phyloP scores from a whole-genome alignment of 2,888 invertebrate genomes.

The Chalcosyrphus nemorum region DNA sequence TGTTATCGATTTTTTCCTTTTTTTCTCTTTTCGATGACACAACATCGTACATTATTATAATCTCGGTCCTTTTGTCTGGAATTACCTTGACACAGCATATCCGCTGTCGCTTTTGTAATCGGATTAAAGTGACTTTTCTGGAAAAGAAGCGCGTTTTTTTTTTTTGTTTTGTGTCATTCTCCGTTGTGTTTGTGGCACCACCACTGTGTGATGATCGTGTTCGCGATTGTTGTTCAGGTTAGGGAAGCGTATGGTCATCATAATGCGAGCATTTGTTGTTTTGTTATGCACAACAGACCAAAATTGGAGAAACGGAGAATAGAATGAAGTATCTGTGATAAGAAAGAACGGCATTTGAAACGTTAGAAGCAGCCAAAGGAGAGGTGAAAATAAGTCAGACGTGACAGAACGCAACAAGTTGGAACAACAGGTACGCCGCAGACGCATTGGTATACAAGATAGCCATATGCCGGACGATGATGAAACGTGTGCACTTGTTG shows the following conservation, averaged over 20 bases:
- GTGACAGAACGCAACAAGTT: constrained; percentile 61
- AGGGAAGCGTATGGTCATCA: constrained; percentile 23
- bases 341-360: constrained; percentile 56
- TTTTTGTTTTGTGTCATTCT: constrained; percentile 40
- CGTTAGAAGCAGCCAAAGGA: constrained; percentile 49
- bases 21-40: constrained; percentile 50
- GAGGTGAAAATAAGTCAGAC: constrained; percentile 69
- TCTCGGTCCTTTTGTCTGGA: constrained; percentile 40
- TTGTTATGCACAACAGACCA: constrained; percentile 66
- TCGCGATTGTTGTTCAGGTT: constrained; percentile 52
- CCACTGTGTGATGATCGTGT: constrained; percentile 40
- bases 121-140: constrained; percentile 55
- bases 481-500: constrained; percentile 47
- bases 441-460: no score
- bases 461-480: background rate
- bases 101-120: constrained; percentile 63
- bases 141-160: constrained; percentile 48
- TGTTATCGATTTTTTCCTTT: no score
- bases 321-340: constrained; percentile 47
- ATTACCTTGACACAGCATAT: constrained; percentile 64
- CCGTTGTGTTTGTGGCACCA: constrained; percentile 16
- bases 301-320: constrained; percentile 41
- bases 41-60: constrained; percentile 11
- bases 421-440: constrained; percentile 1
- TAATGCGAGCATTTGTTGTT: constrained; percentile 36